Evolutionary conservation across 1,140 invertebrate species (phyloP).

Genomic region (Zaprionus inermis): DNA sequence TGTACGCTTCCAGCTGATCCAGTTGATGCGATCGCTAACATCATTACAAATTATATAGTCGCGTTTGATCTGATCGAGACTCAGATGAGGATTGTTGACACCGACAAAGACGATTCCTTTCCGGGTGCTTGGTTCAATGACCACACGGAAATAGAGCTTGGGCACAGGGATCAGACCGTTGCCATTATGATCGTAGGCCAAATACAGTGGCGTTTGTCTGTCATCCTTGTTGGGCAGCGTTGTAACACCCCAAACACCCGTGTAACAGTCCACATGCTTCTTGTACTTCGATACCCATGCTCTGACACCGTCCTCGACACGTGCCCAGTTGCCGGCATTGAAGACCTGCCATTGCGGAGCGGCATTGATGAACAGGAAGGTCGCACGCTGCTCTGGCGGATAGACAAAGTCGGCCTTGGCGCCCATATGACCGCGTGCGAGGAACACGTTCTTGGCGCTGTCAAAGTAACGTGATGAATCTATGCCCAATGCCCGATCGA

Average conservation of each 20-base stretch:
- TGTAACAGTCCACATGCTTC: slow-evolving; percentile 85
- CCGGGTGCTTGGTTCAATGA: slow-evolving; percentile 84
- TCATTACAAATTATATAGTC: slow-evolving; percentile 85
- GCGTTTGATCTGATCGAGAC: slow-evolving; percentile 66
- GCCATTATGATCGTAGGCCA: slow-evolving; percentile 81
- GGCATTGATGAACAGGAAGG: slow-evolving; percentile 88
- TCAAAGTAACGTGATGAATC: slow-evolving; percentile 60
- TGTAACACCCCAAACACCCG: slow-evolving; percentile 85
- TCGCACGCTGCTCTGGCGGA: slow-evolving; percentile 86
- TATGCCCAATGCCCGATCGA: slow-evolving; percentile 68
- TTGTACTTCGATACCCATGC: slow-evolving; percentile 76
- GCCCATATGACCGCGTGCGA: slow-evolving; percentile 87
- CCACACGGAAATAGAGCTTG: slow-evolving; percentile 86
- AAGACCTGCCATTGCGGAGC: slow-evolving; percentile 88
- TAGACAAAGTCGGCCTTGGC: slow-evolving; percentile 88
- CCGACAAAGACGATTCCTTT: slow-evolving; percentile 85
- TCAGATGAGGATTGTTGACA: slow-evolving; percentile 86
- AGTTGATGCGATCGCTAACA: slow-evolving; percentile 84
- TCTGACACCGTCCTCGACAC: slow-evolving; percentile 84
- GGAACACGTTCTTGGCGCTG: slow-evolving; percentile 72
- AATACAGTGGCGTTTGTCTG: slow-evolving; percentile 83
- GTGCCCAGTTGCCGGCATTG: slow-evolving; percentile 88
- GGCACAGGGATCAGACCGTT: slow-evolving; percentile 85
- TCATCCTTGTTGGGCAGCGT: slow-evolving; percentile 84
- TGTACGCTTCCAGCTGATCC: slow-evolving; percentile 85